These are phyloP conservation scores for human (Homo sapiens) DNA, from an alignment of 2,113 vertebrate species.

Conservation along the genomic window GRCh38 chr6:5849001-5849500, in stretches of 20 bases:
- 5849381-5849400: conserved; percentile 15
- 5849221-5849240: background rate
- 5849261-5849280: background rate
- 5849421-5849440: conserved; percentile 59
- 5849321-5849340: background rate
- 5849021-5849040: background rate
- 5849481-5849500: conserved; percentile 51
- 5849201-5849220: background rate
- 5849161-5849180: background rate
- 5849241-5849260: background rate
- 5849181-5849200: background rate
- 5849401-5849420: conserved; percentile 56
- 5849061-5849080: background rate
- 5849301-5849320: accelerated
- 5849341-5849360: background rate
- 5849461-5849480: background rate
- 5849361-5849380: background rate
- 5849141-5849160: conserved; percentile 14
- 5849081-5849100: background rate
- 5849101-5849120: background rate
- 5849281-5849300: background rate
- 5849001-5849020: background rate
- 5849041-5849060: background rate
- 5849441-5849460: conserved; percentile 55
- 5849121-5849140: background rate